These are phyloP conservation scores for Heteromurus nitidus DNA, from an alignment of 2,888 invertebrate species.

Conservation along the genomic window DNA sequence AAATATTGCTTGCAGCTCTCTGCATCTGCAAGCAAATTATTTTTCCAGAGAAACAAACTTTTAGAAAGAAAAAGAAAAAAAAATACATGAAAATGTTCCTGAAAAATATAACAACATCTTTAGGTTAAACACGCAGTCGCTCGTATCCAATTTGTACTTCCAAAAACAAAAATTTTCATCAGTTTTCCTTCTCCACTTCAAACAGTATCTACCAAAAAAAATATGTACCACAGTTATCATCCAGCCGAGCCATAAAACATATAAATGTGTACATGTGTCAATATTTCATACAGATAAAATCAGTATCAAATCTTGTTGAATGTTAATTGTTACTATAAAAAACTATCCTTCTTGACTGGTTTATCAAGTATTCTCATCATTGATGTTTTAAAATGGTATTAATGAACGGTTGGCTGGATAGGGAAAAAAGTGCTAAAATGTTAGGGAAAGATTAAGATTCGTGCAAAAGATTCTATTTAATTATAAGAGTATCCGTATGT, in stretches of 20 bases:
- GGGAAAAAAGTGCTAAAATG: background rate
- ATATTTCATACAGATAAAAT: background rate
- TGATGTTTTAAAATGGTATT: background rate
- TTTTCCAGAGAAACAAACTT: slow-evolving; percentile 17
- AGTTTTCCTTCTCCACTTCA: background rate
- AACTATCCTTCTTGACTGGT: background rate
- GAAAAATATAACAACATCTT: background rate
- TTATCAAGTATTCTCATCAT: too few relatives aligned
- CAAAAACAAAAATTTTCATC: slow-evolving; percentile 12
- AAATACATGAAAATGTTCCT: background rate
- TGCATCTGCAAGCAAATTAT: slow-evolving; percentile 33
- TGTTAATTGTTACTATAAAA: too few relatives aligned
- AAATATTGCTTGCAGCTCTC: too few relatives aligned
- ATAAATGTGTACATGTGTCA: background rate
- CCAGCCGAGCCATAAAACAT: slow-evolving; percentile 45
- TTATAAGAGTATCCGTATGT: too few relatives aligned
- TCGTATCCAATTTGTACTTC: slow-evolving; percentile 15
- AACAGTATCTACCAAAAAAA: too few relatives aligned
- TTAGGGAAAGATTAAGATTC: too few relatives aligned
- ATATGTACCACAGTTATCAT: background rate
- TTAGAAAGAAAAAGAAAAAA: background rate
- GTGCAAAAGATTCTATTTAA: too few relatives aligned
- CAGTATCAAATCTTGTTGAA: too few relatives aligned
- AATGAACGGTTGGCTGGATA: background rate
- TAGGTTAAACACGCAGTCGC: background rate